Percentiles rank a stretch among this genome's conserved stretches.
These are phyloP conservation scores for Gymnodraco acuticeps DNA, from an alignment of 2,797 vertebrate genomes.

Conservation along the genomic window DNA sequence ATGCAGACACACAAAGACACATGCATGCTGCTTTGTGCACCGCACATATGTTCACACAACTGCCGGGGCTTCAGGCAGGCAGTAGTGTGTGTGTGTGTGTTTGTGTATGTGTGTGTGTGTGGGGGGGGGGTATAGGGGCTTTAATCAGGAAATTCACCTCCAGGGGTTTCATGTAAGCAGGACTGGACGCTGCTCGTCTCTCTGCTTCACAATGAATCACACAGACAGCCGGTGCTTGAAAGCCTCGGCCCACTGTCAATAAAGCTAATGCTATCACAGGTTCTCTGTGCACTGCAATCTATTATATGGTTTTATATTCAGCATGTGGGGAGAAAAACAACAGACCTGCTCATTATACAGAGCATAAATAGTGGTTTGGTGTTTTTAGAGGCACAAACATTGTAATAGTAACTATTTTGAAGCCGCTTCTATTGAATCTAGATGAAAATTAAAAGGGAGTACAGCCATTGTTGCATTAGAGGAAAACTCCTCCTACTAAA, in stretches of 20 bases:
- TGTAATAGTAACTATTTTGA: not conserved
- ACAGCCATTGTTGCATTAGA: not conserved
- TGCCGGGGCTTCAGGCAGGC: conserved; percentile 32
- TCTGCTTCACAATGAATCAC: conserved; percentile 76
- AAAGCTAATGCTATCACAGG: conserved; percentile 73
- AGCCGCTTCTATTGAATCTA: not conserved
- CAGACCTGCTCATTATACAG: not conserved
- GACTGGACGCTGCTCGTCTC: conserved; percentile 71
- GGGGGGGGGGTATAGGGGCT: conserved; percentile 44
- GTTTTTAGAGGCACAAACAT: not conserved
- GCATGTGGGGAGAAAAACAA: not conserved
- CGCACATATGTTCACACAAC: conserved; percentile 36
- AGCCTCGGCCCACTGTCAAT: conserved; percentile 71
- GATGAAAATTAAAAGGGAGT: not conserved
- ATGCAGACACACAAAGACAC: conserved; percentile 19
- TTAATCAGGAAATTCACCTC: conserved; percentile 83
- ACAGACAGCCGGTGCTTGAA: conserved; percentile 63
- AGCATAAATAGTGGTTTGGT: not conserved
- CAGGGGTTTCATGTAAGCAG: conserved; percentile 75
- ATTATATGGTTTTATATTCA: conserved; percentile 39
- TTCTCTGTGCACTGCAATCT: conserved; percentile 58
- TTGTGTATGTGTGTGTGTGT: too few species aligned
- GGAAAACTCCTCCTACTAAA: not conserved
- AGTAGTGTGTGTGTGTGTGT: not conserved
- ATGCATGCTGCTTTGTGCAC: not conserved